Base-by-base conservation (phyloP, 2,888 invertebrate species). In the Lucinisca nassula region DNA sequence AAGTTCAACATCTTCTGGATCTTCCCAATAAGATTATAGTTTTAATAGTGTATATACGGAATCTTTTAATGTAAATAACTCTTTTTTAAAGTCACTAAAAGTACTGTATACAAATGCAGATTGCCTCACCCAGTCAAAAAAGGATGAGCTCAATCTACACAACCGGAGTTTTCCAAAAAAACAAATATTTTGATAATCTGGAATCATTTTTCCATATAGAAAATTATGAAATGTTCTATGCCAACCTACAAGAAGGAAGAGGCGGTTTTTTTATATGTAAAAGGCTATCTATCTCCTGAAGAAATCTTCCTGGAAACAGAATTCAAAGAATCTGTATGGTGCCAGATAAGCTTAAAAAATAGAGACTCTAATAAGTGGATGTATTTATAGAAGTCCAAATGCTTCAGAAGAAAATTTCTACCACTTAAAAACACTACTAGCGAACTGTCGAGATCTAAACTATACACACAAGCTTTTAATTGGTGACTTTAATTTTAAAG, bases 331-430 rank as follows among this genome's bases (percentile, higher is more conserved):
- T 70, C 30, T 70, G 37, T 70, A 4, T 70, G 70, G 37, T 70
- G 70, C 37, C 24, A 6, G 6, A 61, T 61, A 6, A 55, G 24
- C 4, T 4, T 55, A 37, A 30, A 12, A 70, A 30, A 70, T 8
- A 27, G 37, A 35, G 24, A 30, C 70, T 35, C 32, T 70, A 70
- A 21, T 70, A 6, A 37, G 10, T 70, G 70, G 70, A 4, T 70
- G 30, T 70, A 70, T 70, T 10, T 70, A 70, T 37, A 70, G 70
- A 21, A 70, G 70, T 30, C 70, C 70, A 21, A 70, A 70, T 70
- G 70, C 35, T 27, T 8, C 70, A 14, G 37, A 70, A 27, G 70
- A 70, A 21, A 70, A 70, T 30, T 70, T 70, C 24, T 4, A 8
- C 10, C 30, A 70, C 4, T 37, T 70, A 70, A 70, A 35, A 70